Evolutionary conservation across 2,113 vertebrate genomes (phyloP).

Genomic region (Myrmecophaga tridactyla): DNA sequence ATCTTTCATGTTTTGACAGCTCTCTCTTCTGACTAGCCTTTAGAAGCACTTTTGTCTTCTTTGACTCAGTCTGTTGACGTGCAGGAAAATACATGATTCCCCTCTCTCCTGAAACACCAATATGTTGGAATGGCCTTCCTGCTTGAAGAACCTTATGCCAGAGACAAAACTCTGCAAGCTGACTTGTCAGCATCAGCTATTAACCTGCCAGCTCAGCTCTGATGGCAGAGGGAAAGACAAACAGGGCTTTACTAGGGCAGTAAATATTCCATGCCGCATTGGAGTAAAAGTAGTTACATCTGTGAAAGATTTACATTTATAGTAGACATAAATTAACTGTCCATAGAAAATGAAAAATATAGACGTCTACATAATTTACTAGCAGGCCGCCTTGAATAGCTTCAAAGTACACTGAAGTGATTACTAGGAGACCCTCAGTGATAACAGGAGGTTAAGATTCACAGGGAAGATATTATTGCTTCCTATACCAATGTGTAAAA

Average conservation of each 20-base stretch:
- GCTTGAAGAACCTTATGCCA: neutral
- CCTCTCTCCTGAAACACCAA: neutral
- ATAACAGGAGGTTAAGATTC: conserved; percentile 4
- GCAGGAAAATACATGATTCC: neutral
- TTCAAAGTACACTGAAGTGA: neutral
- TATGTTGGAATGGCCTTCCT: neutral
- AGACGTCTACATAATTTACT: conserved; percentile 61
- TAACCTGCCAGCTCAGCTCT: neutral
- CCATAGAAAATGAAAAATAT: conserved; percentile 51
- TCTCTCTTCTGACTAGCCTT: neutral
- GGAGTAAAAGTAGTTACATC: conserved; percentile 55
- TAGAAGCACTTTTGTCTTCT: conserved; percentile 28
- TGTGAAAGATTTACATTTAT: conserved; percentile 44
- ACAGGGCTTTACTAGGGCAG: neutral
- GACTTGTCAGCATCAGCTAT: neutral
- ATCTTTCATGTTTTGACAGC: conserved; percentile 31
- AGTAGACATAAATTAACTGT: conserved; percentile 67
- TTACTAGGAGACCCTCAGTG: neutral
- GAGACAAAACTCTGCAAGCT: neutral
- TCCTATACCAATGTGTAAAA: neutral
- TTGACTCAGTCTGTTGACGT: conserved; percentile 22
- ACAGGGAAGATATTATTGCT: neutral
- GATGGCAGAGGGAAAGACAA: conserved; percentile 40
- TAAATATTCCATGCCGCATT: conserved; percentile 26
- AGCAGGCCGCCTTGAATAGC: neutral